A percentile compares a stretch with the other conserved stretches of the same genome.
Conservation (phyloP, 2,888 invertebrate genomes). For the Phyllotreta cruciferae region DNA sequence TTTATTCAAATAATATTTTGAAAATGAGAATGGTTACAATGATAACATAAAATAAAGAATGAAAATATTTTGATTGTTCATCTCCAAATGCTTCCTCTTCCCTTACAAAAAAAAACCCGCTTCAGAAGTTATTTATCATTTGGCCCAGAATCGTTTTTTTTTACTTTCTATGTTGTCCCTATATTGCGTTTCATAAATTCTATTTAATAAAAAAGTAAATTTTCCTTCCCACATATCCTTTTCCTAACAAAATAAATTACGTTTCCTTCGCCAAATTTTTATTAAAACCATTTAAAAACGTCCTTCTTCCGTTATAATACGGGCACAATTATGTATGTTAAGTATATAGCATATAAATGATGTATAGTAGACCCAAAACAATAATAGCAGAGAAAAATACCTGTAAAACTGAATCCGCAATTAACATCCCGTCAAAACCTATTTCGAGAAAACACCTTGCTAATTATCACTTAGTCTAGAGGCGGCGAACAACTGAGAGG, state of each 20-base stretch:
- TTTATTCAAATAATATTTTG: neutral
- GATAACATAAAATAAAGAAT: too few relatives aligned
- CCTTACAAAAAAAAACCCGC: neutral
- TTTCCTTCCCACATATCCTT: slow-evolving; percentile 10
- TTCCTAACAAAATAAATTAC: slow-evolving; percentile 9
- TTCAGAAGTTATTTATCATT: slow-evolving; percentile 6
- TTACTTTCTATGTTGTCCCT: slow-evolving; percentile 11
- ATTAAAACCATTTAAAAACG: neutral
- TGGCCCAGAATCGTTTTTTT: slow-evolving; percentile 5
- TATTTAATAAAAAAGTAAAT: slow-evolving; percentile 16
- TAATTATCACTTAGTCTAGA: slow-evolving; percentile 21
- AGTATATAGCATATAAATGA: too few relatives aligned
- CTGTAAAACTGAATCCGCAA: slow-evolving; percentile 1
- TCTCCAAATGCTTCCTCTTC: neutral
- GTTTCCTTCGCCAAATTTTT: neutral
- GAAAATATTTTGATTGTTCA: neutral
- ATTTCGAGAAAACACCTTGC: slow-evolving; percentile 20
- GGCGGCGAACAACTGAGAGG: slow-evolving; percentile 12
- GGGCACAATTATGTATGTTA: too few relatives aligned
- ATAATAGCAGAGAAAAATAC: neutral
- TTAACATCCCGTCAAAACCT: slow-evolving; percentile 11
- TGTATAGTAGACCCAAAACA: too few relatives aligned
- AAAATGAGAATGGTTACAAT: neutral
- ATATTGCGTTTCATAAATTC: slow-evolving; percentile 11
- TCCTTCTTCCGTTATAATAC: neutral